Conservation (phyloP, 2,888 invertebrate genomes). For the Netelia inedita region DNA sequence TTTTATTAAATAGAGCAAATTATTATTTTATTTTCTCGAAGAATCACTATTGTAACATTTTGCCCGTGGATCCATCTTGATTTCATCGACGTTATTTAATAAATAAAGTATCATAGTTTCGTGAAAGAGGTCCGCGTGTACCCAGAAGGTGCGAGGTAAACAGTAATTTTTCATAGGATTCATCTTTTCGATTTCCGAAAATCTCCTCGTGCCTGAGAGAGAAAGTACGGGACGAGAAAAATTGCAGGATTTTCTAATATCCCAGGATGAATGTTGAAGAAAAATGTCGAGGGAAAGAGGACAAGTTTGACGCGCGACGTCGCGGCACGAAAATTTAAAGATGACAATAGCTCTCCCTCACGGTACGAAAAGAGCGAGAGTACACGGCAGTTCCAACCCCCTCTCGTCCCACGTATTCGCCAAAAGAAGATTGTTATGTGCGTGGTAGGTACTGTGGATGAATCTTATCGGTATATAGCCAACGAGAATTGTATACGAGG, state of each 20-base stretch:
- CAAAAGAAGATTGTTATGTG: slow-evolving; percentile 37
- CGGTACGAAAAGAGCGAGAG: not conserved
- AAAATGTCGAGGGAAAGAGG: not conserved
- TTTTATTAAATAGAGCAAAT: too few species aligned
- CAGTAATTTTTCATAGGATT: slow-evolving; percentile 68
- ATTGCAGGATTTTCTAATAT: not conserved
- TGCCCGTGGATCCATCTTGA: not conserved
- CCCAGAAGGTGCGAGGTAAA: slow-evolving; percentile 17
- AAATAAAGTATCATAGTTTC: not conserved
- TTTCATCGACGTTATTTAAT: too few species aligned
- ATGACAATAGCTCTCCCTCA: not conserved
- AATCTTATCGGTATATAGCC: slow-evolving; percentile 43
- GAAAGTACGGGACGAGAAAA: slow-evolving; percentile 16
- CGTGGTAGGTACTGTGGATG: not conserved
- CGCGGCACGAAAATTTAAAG: not conserved
- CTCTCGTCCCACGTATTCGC: slow-evolving; percentile 1
- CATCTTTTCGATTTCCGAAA: slow-evolving; percentile 69
- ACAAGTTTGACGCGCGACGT: not conserved
- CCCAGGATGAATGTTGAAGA: not conserved
- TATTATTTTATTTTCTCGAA: too few species aligned
- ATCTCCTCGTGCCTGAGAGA: slow-evolving; percentile 53
- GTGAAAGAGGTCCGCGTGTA: not conserved
- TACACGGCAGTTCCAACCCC: not conserved
- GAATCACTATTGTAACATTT: slow-evolving; percentile 29
- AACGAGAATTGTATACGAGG: not conserved